Conservation (phyloP, 2,797 vertebrate genomes). For the Peromyscus eremicus region DNA sequence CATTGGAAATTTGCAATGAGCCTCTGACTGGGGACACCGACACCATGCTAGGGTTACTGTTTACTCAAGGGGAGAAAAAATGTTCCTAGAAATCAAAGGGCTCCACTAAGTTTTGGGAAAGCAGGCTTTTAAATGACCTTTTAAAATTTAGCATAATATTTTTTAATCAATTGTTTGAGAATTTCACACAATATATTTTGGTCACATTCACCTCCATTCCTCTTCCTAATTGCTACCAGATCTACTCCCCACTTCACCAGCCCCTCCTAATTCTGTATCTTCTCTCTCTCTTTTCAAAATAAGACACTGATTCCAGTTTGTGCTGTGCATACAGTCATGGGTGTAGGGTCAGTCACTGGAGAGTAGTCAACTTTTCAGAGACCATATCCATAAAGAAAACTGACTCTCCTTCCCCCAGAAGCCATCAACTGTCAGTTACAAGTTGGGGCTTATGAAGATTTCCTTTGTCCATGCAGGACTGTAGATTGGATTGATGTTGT, state of each 20-base stretch:
- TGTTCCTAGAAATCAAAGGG: neutral
- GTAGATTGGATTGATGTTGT: neutral
- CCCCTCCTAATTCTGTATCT: neutral
- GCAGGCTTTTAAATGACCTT: neutral
- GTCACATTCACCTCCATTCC: neutral
- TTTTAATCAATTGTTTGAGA: neutral
- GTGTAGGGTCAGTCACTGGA: neutral
- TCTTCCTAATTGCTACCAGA: neutral
- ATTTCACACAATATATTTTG: neutral
- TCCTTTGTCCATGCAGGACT: neutral
- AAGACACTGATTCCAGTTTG: neutral
- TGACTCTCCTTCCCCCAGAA: neutral
- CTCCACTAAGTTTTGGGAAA: constrained; percentile 30
- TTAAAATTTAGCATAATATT: neutral
- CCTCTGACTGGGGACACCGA: neutral
- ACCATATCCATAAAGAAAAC: neutral
- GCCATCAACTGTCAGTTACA: neutral
- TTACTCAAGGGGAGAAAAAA: constrained; percentile 43
- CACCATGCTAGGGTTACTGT: neutral
- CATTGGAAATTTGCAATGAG: neutral
- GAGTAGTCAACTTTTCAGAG: too few species aligned
- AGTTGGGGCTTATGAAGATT: neutral
- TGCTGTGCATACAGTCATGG: neutral
- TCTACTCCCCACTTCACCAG: neutral
- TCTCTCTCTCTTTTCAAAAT: neutral